Evolutionary conservation across 2,113 vertebrate genomes (phyloP), one percentile per base, ranked within the genome.

Genomic region (Ammospiza caudacuta): DNA sequence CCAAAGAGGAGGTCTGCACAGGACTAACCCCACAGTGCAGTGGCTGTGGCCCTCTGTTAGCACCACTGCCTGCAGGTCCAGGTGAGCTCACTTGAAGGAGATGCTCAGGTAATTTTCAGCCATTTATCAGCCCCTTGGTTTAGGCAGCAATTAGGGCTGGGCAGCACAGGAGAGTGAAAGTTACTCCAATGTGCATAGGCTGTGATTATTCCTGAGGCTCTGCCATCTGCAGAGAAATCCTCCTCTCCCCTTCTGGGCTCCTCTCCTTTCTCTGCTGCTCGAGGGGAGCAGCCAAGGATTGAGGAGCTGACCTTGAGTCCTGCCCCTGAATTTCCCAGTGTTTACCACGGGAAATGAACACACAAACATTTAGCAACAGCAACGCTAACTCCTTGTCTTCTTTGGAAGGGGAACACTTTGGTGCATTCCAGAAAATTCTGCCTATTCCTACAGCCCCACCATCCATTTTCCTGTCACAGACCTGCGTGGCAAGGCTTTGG

Each of bases 71-170:
- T 92, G 76, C 77, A 90, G 77, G 28, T 39, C 68, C 95, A 96
- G 89, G 92, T 96, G 80, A 87, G 47, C 87, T 63, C 87, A 83
- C 55, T 70, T 86, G 22, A 75, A 47, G 63, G 1, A 63, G 63
- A 63, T 72, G 79, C 44, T 83, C 61, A 94, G 64, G 72, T 68
- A 63, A 93, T 94, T 94, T 81, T 85, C 85, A 92, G 44, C 58
- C 64, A 64, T 79, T 95, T 86, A 43, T 9, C 91, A 90, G 64
- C 61, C 73, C 82, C 92, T 80, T 52, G 62, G 72, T 76, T 46
- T 43, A 39, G 79, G 78, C 49, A 84, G 93, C 51, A 72, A 61
- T n/a, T 79, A 54, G 87, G 90, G 66, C 59, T 76, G 78, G 72
- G 7, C 5, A 54, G 67, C 28, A 15, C 1, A 62, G 66, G n/a